A percentile compares a stretch with the other conserved stretches of the same genome.
phyloP scores from a whole-genome alignment of 2,113 vertebrate species.

The Cranoglanis bouderius region DNA sequence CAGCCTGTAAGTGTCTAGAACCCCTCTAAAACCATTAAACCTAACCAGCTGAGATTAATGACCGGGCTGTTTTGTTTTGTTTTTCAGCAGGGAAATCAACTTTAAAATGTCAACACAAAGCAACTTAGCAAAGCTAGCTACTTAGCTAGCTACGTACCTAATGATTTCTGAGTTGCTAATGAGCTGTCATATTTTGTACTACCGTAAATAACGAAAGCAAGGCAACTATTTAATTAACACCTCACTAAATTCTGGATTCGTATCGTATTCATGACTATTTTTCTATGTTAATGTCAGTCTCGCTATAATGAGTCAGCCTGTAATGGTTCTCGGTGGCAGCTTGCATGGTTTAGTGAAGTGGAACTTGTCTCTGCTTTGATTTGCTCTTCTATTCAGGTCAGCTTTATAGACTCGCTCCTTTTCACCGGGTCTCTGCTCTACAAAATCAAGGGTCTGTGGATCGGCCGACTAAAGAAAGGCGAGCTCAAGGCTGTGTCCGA shows the following conservation, averaged over 20 bases:
- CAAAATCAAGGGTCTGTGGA: constrained; percentile 37
- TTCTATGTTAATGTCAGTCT: neutral
- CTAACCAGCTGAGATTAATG: neutral
- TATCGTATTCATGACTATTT: neutral
- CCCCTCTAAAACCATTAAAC: neutral
- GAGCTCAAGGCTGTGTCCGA: constrained; percentile 34
- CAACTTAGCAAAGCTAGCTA: neutral
- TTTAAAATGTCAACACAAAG: neutral
- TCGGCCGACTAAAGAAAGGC: constrained; percentile 31
- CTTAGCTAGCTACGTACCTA: neutral
- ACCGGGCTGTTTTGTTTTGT: neutral
- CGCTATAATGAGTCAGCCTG: neutral
- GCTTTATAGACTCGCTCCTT: constrained; percentile 31
- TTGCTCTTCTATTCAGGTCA: constrained; percentile 48
- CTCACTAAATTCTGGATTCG: neutral
- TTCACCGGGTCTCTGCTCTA: constrained; percentile 19
- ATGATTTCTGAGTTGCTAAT: neutral
- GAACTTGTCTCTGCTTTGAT: constrained; percentile 38
- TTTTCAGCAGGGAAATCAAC: neutral
- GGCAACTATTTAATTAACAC: no score
- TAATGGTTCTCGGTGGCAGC: constrained; percentile 20
- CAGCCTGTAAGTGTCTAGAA: neutral
- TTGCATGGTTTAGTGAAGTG: constrained; percentile 27
- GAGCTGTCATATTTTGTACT: neutral
- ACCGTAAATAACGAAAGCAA: neutral